These are phyloP conservation scores for Scomber japonicus DNA, from an alignment of 2,113 vertebrate species.

Conservation along the genomic window DNA sequence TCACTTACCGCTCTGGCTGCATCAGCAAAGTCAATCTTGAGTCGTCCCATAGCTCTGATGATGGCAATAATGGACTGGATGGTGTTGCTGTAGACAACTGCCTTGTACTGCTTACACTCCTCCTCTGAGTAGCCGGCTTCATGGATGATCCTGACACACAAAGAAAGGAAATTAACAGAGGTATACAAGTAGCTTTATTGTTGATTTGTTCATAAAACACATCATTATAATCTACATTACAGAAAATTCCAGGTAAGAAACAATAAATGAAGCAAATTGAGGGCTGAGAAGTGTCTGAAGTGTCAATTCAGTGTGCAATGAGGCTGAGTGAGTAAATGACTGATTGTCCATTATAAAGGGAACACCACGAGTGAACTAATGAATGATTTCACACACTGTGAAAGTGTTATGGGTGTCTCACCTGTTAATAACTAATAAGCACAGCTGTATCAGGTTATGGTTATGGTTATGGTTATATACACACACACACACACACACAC, in stretches of 20 bases:
- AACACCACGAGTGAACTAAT: background rate
- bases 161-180: slow-evolving; percentile 4
- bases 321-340: background rate
- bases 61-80: slow-evolving; percentile 99
- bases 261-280: background rate
- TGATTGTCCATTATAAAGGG: background rate
- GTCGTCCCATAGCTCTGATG: slow-evolving; percentile 97
- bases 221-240: too few species aligned
- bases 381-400: background rate
- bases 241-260: background rate
- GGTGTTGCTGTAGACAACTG: slow-evolving; percentile 99
- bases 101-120: slow-evolving; percentile 99
- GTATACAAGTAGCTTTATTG: background rate
- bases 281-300: background rate
- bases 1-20: slow-evolving; percentile 91
- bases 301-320: background rate
- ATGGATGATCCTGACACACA: slow-evolving; percentile 92
- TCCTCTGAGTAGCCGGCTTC: slow-evolving; percentile 98
- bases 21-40: slow-evolving; percentile 97
- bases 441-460: background rate
- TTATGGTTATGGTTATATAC: too few species aligned
- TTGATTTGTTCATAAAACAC: background rate
- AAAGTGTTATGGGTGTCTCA: background rate
- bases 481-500: too few species aligned
- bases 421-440: background rate